Base-by-base conservation (phyloP, 2,888 invertebrate genomes). In the Leptinotarsa tumamoca region DNA sequence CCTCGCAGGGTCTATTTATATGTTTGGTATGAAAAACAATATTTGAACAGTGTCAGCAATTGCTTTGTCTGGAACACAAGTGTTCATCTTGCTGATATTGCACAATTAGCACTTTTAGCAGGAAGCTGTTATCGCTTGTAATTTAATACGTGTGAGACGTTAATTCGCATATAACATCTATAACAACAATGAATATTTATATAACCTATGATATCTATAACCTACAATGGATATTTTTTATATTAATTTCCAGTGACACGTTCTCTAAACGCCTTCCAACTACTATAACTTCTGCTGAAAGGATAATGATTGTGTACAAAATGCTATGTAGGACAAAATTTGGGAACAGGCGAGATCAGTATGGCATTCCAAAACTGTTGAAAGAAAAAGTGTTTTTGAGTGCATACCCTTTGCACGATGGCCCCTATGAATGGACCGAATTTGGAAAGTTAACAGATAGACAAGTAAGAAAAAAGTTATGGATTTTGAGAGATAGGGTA, bases 341-440 rank as follows among this genome's bases (percentile, higher is more conserved):
- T 76, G 87, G 87, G 1, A 72, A 78, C 2, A 72, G 75, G 7
- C 69, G 76, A 14, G 74, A 80, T 21, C 83, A 87, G 56, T 83
- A 82, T 69, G 88, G 89, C 4, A 71, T 87, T 33, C 68, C 74
- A 23, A 86, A 84, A 69, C 77, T 89, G 61, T 52, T 86, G 7
- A 70, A 80, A 4, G 78, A 79, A 33, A 80, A 83, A 54, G 80
- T 86, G 13, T 80, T 88, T 51, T 50, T 82, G 49, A 84, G 84
- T 72, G 87, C 85, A 17, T 88, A 83, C 81, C 86, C 88, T 4
- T 78, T 89, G 43, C 88, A 89, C 76, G 88, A 88, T 72, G 87
- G 88, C 4, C 79, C 81, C 4, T 84, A 84, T 75, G 72, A 84
- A 72, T 85, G 87, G 84, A 83, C 85, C 0, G 76, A 83, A n/a